phyloP scores from a whole-genome alignment of 2,113 vertebrate genomes.

The Pungitius pungitius region DNA sequence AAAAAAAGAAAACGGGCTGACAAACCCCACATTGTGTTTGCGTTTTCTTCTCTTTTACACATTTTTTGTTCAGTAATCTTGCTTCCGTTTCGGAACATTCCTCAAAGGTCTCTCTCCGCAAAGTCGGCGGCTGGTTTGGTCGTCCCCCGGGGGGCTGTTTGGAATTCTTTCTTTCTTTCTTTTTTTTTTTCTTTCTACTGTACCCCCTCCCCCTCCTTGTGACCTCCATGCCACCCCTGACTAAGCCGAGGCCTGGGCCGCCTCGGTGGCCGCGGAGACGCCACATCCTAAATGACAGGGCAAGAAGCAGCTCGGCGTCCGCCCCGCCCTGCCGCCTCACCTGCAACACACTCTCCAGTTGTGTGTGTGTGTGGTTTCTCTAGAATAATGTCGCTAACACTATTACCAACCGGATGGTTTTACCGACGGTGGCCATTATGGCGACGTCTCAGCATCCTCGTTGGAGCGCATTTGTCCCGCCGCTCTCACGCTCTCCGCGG shows the following conservation, averaged over 20 bases:
- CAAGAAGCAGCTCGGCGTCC: conserved; percentile 55
- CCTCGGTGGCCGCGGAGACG: conserved; percentile 61
- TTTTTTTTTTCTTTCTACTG: conserved; percentile 15
- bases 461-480: conserved; percentile 75
- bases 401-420: conserved; percentile 77
- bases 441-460: conserved; percentile 71
- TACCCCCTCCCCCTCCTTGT: conserved; percentile 57
- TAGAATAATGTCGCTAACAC: conserved; percentile 73
- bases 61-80: conserved; percentile 15
- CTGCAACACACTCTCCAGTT: conserved; percentile 72
- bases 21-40: conserved; percentile 29
- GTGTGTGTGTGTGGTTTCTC: conserved; percentile 58
- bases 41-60: neutral
- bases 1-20: conserved; percentile 39
- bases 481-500: conserved; percentile 67
- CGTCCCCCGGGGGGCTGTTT: conserved; percentile 39
- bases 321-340: conserved; percentile 79
- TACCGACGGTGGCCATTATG: conserved; percentile 75
- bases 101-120: neutral
- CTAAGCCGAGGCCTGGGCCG: conserved; percentile 63
- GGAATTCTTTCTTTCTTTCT: conserved; percentile 1
- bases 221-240: conserved; percentile 78
- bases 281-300: conserved; percentile 78
- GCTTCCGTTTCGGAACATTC: conserved; percentile 5
- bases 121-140: conserved; percentile 14